A percentile compares a stretch with the other conserved stretches of the same genome.
Conservation (phyloP, 2,888 invertebrate genomes). For the Panorpa germanica region DNA sequence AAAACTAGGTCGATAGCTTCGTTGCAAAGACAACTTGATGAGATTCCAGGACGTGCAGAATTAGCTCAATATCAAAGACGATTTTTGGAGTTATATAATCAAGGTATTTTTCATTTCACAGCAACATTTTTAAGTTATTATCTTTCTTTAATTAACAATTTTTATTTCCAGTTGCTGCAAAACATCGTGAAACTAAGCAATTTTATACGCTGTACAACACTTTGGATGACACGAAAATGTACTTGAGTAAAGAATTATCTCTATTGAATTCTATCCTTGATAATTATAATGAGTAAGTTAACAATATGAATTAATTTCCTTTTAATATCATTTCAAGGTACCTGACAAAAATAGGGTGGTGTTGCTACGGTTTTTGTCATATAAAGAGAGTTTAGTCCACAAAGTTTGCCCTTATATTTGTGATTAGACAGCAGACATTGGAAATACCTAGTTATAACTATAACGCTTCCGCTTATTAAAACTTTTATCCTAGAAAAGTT, state of each 20-base stretch:
- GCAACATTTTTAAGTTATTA: neutral
- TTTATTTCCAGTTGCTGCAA: slow-evolving; percentile 60
- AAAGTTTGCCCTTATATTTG: too few species aligned
- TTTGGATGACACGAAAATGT: slow-evolving; percentile 81
- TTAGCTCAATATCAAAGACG: slow-evolving; percentile 87
- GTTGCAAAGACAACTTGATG: slow-evolving; percentile 74
- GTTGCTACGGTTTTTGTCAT: too few species aligned
- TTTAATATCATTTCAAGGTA: neutral
- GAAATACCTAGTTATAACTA: too few species aligned
- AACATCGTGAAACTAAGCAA: slow-evolving; percentile 94
- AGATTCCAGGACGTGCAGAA: slow-evolving; percentile 84
- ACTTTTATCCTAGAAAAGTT: too few species aligned
- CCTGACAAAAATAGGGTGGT: too few species aligned
- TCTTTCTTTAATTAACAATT: slow-evolving; percentile 2
- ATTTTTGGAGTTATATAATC: slow-evolving; percentile 91
- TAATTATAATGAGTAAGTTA: slow-evolving; percentile 65
- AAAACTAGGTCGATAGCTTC: slow-evolving; percentile 61
- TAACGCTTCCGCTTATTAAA: too few species aligned
- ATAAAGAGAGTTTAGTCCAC: too few species aligned
- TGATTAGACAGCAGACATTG: too few species aligned
- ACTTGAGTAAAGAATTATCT: slow-evolving; percentile 79
- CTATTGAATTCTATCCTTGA: slow-evolving; percentile 78
- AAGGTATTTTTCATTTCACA: slow-evolving; percentile 32
- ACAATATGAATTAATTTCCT: slow-evolving; percentile 11
- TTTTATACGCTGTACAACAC: slow-evolving; percentile 94